Percentiles rank a stretch among this genome's conserved stretches.
Evolutionary conservation across 2,797 vertebrate genomes (phyloP).

Genomic region (Cygnus olor): DNA sequence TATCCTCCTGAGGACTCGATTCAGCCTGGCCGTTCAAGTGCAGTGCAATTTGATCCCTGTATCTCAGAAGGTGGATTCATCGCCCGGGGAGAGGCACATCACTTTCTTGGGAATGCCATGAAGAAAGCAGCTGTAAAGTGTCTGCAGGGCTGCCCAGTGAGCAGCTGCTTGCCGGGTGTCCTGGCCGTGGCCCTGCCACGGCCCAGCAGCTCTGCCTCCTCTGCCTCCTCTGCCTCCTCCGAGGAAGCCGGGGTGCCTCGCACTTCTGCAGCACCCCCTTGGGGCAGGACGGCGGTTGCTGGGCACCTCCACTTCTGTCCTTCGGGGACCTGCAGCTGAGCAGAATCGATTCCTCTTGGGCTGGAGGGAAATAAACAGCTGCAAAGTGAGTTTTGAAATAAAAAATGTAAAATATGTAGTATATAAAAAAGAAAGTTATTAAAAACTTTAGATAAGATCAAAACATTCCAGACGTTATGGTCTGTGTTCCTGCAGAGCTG

Average conservation of each 20-base stretch:
- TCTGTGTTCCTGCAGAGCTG: slow-evolving; percentile 38
- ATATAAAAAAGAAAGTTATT: slow-evolving; percentile 63
- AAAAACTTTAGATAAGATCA: slow-evolving; percentile 68
- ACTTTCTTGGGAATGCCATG: slow-evolving; percentile 57
- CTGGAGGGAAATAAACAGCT: slow-evolving; percentile 22
- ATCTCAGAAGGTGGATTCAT: slow-evolving; percentile 46
- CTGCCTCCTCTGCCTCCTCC: slow-evolving; percentile 14
- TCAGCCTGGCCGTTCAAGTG: slow-evolving; percentile 5
- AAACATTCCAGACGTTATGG: slow-evolving; percentile 58
- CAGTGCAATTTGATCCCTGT: slow-evolving; percentile 14
- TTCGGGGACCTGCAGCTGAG: neutral
- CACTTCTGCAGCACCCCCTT: neutral
- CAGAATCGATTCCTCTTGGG: neutral
- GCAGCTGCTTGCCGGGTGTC: slow-evolving; percentile 50
- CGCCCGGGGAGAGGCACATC: slow-evolving; percentile 54
- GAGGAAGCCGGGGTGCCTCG: neutral
- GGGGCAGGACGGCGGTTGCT: neutral
- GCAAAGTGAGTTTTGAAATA: slow-evolving; percentile 55
- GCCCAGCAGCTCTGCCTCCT: neutral
- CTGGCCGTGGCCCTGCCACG: neutral
- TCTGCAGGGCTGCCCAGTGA: slow-evolving; percentile 25
- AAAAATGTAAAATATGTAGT: slow-evolving; percentile 64
- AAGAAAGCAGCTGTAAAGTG: slow-evolving; percentile 63
- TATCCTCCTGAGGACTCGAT: neutral
- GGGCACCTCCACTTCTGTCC: neutral